Evolutionary conservation across 2,888 invertebrate species (phyloP).

Genomic region (Sphinx pinastri): DNA sequence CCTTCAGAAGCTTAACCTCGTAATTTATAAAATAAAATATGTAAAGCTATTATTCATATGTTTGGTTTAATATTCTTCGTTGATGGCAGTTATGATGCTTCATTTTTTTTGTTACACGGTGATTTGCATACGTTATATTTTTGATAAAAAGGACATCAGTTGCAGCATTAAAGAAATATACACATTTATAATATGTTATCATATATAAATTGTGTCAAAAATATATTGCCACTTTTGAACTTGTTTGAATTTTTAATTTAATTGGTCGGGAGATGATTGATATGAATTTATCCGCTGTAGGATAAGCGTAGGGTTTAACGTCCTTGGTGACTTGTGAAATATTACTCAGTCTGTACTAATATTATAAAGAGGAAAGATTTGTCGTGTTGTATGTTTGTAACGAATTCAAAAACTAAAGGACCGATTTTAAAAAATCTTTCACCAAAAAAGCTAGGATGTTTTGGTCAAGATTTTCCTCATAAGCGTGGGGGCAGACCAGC

Average conservation of each 20-base stretch:
- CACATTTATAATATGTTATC: neutral
- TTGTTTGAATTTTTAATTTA: neutral
- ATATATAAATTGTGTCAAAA: neutral
- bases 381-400: too few species aligned
- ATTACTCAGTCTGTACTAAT: too few species aligned
- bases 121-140: constrained; percentile 1
- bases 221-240: neutral
- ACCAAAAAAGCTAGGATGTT: too few species aligned
- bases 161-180: neutral
- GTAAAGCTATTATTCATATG: constrained; percentile 11
- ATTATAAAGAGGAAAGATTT: too few species aligned
- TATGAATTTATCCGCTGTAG: too few species aligned
- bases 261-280: too few species aligned
- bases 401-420: too few species aligned
- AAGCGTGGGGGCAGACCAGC: too few species aligned
- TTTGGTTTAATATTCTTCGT: constrained; percentile 14
- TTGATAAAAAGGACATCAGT: neutral
- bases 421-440: too few species aligned
- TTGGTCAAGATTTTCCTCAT: too few species aligned
- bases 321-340: too few species aligned
- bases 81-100: constrained; percentile 12
- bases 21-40: constrained; percentile 16
- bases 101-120: neutral
- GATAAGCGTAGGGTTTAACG: too few species aligned
- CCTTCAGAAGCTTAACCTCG: constrained; percentile 10